A percentile compares a stretch with the other conserved stretches of the same genome.
Evolutionary conservation across 2,797 vertebrate genomes (phyloP).

Genomic region (Semotilus atromaculatus): DNA sequence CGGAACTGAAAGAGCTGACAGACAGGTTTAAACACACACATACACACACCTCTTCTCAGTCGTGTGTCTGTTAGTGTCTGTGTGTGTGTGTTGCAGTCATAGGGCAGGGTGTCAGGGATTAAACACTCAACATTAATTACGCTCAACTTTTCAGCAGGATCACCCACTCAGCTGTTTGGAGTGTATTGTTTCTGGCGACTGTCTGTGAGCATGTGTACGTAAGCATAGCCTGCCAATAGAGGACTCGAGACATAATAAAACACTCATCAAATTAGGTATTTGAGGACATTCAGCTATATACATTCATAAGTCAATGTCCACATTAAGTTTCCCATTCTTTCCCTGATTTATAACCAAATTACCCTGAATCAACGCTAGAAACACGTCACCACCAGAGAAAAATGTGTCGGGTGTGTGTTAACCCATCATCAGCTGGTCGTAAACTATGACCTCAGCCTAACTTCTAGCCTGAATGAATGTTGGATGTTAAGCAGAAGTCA

Average conservation of each 20-base stretch:
- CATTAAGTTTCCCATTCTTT: conserved; percentile 16
- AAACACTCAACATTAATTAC: conserved; percentile 79
- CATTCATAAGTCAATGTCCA: not conserved
- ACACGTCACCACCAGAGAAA: not conserved
- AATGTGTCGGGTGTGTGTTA: conserved; percentile 36
- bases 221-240: conserved; percentile 8
- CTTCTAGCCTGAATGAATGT: not conserved
- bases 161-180: conserved; percentile 77
- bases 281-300: conserved; percentile 1
- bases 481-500: conserved; percentile 6
- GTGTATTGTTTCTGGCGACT: conserved; percentile 48
- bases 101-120: conserved; percentile 63
- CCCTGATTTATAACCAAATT: conserved; percentile 25
- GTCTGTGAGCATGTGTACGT: conserved; percentile 30
- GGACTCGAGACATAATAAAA: conserved; percentile 19
- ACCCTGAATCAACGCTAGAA: conserved; percentile 27
- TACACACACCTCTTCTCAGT: conserved; percentile 50
- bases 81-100: conserved; percentile 33
- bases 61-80: not conserved
- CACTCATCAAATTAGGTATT: conserved; percentile 3
- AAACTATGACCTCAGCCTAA: conserved; percentile 29
- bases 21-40: conserved; percentile 69
- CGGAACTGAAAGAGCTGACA: conserved; percentile 55
- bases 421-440: conserved; percentile 43
- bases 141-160: conserved; percentile 81